A percentile compares a stretch with the other conserved stretches of the same genome.
Evolutionary conservation across 1,140 invertebrate genomes (phyloP).

Genomic region (Drosophila ananassae): DNA sequence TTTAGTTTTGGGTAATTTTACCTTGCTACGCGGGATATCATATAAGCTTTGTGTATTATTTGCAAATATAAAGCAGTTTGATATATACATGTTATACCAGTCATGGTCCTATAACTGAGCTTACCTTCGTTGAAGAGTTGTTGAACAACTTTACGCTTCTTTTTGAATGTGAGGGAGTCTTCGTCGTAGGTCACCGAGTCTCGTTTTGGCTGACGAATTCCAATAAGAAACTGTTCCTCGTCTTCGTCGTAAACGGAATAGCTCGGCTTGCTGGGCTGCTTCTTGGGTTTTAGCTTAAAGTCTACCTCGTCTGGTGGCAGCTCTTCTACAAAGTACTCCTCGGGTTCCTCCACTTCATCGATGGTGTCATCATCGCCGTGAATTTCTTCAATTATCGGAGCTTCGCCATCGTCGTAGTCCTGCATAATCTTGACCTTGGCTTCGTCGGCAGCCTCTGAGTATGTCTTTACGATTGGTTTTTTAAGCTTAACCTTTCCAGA

Average conservation of each 20-base stretch:
- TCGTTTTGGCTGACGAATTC: slow-evolving; percentile 84
- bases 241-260: slow-evolving; percentile 84
- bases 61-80: slow-evolving; percentile 36
- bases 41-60: slow-evolving; percentile 68
- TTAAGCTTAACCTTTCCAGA: slow-evolving; percentile 92
- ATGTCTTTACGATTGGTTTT: slow-evolving; percentile 88
- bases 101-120: slow-evolving; percentile 5
- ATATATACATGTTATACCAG: slow-evolving; percentile 1
- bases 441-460: slow-evolving; percentile 89
- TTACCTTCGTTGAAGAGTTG: slow-evolving; percentile 86
- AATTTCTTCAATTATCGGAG: slow-evolving; percentile 89
- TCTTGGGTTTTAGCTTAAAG: slow-evolving; percentile 86
- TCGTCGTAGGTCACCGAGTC: slow-evolving; percentile 83
- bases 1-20: slow-evolving; percentile 62
- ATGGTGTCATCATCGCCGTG: slow-evolving; percentile 87
- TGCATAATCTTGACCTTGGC: slow-evolving; percentile 89
- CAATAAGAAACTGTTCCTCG: slow-evolving; percentile 87
- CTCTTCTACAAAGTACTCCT: slow-evolving; percentile 85
- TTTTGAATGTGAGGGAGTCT: slow-evolving; percentile 85
- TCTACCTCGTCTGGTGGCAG: slow-evolving; percentile 84
- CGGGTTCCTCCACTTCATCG: slow-evolving; percentile 87
- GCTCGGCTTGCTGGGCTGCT: slow-evolving; percentile 60
- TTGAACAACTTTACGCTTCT: slow-evolving; percentile 86
- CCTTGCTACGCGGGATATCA: slow-evolving; percentile 79
- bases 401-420: slow-evolving; percentile 88